Evolutionary conservation across 2,888 invertebrate genomes (phyloP).

Genomic region (Pseudanteris insignis): DNA sequence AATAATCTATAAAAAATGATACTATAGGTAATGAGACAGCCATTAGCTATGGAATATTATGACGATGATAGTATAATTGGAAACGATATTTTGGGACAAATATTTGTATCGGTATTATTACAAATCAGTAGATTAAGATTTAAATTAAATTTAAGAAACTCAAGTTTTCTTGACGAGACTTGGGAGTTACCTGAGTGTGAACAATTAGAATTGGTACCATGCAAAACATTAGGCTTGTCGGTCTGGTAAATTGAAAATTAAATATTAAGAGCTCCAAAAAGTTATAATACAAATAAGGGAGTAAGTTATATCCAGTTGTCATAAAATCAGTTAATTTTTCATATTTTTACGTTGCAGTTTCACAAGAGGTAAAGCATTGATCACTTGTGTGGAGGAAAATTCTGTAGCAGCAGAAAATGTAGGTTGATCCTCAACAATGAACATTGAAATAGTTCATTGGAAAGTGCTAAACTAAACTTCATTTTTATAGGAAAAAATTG

Average conservation of each 20-base stretch:
- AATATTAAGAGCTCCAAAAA: no score
- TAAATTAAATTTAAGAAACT: constrained; percentile 69
- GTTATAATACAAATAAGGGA: no score
- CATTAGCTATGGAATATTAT: constrained; percentile 57
- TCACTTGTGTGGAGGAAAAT: constrained; percentile 70
- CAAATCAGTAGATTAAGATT: constrained; percentile 69
- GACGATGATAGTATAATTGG: constrained; percentile 69
- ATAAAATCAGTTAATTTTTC: no score
- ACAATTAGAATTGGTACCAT: constrained; percentile 72
- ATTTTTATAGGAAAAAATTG: constrained; percentile 68
- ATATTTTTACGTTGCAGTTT: constrained; percentile 69
- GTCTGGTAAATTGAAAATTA: background rate
- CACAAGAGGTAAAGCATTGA: constrained; percentile 70
- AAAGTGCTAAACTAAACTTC: no score
- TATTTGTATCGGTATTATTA: constrained; percentile 70
- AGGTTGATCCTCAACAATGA: no score
- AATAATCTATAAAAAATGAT: no score
- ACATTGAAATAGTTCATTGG: no score
- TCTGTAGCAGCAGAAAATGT: constrained; percentile 75
- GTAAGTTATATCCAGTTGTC: no score
- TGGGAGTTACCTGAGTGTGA: constrained; percentile 71
- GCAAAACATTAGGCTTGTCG: constrained; percentile 69
- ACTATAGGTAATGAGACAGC: constrained; percentile 54
- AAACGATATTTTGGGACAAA: constrained; percentile 73
- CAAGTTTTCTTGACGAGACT: constrained; percentile 72